A percentile compares a stretch with the other conserved stretches of the same genome.
Evolutionary conservation across 2,888 invertebrate genomes (phyloP).

Genomic region (Brachylomia viminalis): DNA sequence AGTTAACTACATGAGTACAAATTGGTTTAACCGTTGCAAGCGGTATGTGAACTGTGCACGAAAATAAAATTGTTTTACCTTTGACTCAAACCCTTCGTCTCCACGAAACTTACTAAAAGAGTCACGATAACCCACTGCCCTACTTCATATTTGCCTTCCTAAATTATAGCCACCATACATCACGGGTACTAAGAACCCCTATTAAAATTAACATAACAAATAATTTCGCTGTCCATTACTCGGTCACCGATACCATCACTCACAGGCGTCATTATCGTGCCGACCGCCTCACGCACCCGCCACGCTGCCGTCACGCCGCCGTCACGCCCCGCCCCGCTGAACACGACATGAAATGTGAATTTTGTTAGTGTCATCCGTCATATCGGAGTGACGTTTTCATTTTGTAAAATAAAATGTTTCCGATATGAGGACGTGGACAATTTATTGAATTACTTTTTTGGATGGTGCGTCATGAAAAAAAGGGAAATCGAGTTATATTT

Average conservation of each 20-base stretch:
- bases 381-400: constrained; percentile 51
- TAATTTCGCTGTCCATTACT: constrained; percentile 25
- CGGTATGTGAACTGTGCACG: background rate
- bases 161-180: constrained; percentile 8
- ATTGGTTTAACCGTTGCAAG: background rate
- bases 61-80: too few relatives aligned
- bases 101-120: background rate
- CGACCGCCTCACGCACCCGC: constrained; percentile 23
- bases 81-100: background rate
- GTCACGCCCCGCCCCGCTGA: constrained; percentile 8
- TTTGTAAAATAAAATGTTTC: constrained; percentile 49
- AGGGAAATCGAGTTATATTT: background rate
- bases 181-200: constrained; percentile 17
- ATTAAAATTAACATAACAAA: constrained; percentile 53
- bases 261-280: constrained; percentile 38
- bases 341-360: constrained; percentile 37
- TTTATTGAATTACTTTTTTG: constrained; percentile 10
- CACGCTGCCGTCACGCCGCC: constrained; percentile 26
- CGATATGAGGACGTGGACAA: background rate
- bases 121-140: constrained; percentile 32
- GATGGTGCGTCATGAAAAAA: background rate
- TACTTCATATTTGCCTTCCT: constrained; percentile 13
- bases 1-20: background rate
- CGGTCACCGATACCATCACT: constrained; percentile 38
- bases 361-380: constrained; percentile 52